Evolutionary conservation across 1,140 invertebrate genomes (phyloP), one percentile per base, ranked within the genome.

Genomic region (Phocides pigmalion): DNA sequence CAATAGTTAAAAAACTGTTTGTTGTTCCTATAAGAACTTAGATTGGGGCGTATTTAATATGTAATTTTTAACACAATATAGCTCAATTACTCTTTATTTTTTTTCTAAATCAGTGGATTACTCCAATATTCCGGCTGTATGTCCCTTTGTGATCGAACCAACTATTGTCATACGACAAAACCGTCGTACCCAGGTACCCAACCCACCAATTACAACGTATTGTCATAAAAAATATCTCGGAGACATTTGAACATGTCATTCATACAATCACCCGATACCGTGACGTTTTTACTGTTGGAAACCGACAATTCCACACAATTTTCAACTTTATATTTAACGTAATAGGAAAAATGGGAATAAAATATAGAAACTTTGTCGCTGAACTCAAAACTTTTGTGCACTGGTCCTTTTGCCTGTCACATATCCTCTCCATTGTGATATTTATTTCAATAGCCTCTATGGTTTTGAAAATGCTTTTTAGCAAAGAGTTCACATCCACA

Each of bases 171-270:
- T 66, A 67, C 50, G 56, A 89, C 88, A 87, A 90, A 84, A 82
- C 79, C 74, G 58, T 70, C 58, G 66, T 70, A 75, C 76, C 89
- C 89, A 91, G 89, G 89, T 91, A 91, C 83, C 87, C 86, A 84
- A 84, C 89, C 89, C 84, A 91, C 89, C 89, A 91, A 91, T 91
- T 90, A 91, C 82, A 35, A 63, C 17, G 81, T 76, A 91, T 91
- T 91, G 87, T 91, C 80, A 81, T 84, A 89, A 85, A 90, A 87
- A 73, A 69, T 68, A 82, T 84, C 81, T 77, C 72, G 74, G 86
- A 80, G 89, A 91, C 87, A 91, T 87, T 86, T 81, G 76, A 81
- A 81, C 84, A 82, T 89, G 86, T 91, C 86, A 89, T 87, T 89
- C 84, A 80, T 47, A n/a, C 61, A 72, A 72, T 70, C 69, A 66